phyloP scores from a whole-genome alignment of 2,888 invertebrate genomes.

The Tipula helvola region DNA sequence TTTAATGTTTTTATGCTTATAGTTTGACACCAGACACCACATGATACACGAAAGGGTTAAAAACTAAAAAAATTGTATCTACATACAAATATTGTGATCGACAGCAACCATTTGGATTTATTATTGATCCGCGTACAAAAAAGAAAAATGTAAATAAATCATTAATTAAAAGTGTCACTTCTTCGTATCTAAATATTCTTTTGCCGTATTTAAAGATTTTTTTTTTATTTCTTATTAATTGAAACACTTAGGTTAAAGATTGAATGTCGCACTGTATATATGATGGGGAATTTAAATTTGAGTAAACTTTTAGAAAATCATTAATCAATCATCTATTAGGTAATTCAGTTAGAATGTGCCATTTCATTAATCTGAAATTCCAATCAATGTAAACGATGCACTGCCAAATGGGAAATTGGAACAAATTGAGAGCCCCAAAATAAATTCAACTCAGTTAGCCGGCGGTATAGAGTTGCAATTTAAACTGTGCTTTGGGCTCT shows the following conservation, averaged over 20 bases:
- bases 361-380: too few relatives aligned
- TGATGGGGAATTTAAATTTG: too few relatives aligned
- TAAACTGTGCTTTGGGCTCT: too few relatives aligned
- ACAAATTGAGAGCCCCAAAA: too few relatives aligned
- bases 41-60: background rate
- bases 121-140: background rate
- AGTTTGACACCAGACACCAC: background rate
- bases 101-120: background rate
- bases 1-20: background rate
- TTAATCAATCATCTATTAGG: too few relatives aligned
- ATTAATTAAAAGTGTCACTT: background rate
- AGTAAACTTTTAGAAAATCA: too few relatives aligned
- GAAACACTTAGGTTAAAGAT: background rate
- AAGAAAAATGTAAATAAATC: background rate
- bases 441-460: too few relatives aligned
- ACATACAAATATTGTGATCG: background rate
- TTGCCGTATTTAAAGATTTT: background rate
- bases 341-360: too few relatives aligned
- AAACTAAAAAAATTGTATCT: background rate
- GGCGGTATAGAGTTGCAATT: too few relatives aligned
- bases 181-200: background rate
- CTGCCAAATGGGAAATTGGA: too few relatives aligned
- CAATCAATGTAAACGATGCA: too few relatives aligned
- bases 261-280: background rate
- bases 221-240: background rate